Percentiles rank a stretch among this genome's conserved stretches.
Conservation (phyloP, 2,888 invertebrate species). For the Eremobia ochroleuca region DNA sequence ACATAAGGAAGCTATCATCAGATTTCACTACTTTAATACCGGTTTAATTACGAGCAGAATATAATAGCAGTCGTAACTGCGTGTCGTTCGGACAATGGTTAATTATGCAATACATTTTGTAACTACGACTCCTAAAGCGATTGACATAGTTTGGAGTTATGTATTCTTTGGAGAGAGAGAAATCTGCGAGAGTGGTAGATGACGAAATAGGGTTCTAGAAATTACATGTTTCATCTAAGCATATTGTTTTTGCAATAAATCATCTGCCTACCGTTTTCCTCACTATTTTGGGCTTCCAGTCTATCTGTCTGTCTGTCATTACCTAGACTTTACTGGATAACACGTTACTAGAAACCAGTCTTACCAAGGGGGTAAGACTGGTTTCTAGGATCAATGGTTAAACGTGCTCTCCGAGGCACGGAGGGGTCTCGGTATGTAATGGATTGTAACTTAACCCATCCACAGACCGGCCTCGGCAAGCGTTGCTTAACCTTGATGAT, state of each 20-base stretch:
- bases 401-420: neutral
- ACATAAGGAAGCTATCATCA: conserved; percentile 37
- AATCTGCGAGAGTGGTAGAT: conserved; percentile 31
- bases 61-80: conserved; percentile 35
- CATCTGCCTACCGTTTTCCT: neutral
- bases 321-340: neutral
- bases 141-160: conserved; percentile 52
- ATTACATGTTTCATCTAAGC: neutral
- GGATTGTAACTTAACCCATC: neutral
- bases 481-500: neutral
- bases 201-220: conserved; percentile 24
- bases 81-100: conserved; percentile 49
- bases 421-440: neutral
- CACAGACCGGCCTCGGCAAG: no score
- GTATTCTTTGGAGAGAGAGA: conserved; percentile 42
- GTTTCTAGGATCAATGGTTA: neutral
- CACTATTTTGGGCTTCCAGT: neutral
- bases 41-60: conserved; percentile 47
- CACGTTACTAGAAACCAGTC: no score
- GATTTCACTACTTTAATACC: conserved; percentile 55
- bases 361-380: no score
- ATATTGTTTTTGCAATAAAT: neutral
- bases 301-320: no score
- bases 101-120: conserved; percentile 53
- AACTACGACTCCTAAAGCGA: conserved; percentile 33